Evolutionary conservation across 2,797 vertebrate species (phyloP).

Genomic region (Pachyuromys duprasi): DNA sequence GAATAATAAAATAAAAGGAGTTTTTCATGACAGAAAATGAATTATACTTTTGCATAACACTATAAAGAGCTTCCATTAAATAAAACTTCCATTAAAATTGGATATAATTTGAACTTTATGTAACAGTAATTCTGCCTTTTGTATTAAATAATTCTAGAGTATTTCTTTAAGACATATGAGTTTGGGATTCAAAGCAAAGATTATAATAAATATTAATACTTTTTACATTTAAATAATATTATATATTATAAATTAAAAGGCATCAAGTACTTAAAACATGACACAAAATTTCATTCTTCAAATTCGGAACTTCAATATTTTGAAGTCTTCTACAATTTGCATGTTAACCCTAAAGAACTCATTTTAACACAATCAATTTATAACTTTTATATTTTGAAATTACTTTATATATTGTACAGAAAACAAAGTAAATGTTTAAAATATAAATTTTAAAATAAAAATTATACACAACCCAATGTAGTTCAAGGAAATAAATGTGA

Average conservation of each 20-base stretch:
- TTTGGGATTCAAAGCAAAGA: not conserved
- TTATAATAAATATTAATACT: not conserved
- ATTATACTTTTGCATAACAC: not conserved
- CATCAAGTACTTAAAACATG: not conserved
- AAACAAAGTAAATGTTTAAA: not conserved
- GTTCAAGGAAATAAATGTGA: not conserved
- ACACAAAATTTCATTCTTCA: not conserved
- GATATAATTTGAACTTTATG: not conserved
- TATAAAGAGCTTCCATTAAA: not conserved
- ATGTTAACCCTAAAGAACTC: not conserved
- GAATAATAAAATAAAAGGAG: not conserved
- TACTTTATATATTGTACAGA: not conserved
- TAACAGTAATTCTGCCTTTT: not conserved
- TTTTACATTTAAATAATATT: too few species aligned
- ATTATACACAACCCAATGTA: not conserved
- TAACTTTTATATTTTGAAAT: not conserved
- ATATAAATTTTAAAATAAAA: not conserved
- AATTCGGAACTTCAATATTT: slow-evolving; percentile 4
- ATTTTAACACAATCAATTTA: slow-evolving; percentile 9
- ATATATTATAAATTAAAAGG: not conserved
- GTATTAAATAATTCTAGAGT: not conserved
- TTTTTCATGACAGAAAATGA: not conserved
- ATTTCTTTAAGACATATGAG: not conserved
- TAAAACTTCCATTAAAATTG: not conserved
- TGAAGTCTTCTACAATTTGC: not conserved